Conservation (phyloP, 2,888 invertebrate genomes). For the Physocephala rufipes region DNA sequence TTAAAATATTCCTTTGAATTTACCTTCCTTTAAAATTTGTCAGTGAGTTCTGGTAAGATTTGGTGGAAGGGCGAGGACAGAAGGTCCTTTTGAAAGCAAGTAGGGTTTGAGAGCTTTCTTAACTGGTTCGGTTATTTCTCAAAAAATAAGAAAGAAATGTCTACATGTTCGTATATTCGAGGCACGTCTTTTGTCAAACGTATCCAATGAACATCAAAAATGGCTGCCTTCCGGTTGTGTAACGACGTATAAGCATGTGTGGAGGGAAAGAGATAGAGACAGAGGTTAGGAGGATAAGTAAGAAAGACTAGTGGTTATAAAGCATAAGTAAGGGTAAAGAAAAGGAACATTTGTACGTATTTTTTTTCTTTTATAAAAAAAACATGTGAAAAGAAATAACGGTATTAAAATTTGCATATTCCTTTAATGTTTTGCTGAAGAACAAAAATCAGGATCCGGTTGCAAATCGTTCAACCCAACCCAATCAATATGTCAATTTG, state of each 20-base stretch:
- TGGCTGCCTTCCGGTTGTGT: conserved; percentile 8
- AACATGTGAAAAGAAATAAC: not conserved
- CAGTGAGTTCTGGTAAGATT: too few relatives aligned
- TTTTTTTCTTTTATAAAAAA: too few relatives aligned
- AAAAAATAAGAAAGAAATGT: too few relatives aligned
- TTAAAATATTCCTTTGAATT: too few relatives aligned
- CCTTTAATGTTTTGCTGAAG: conserved; percentile 2
- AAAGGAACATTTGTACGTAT: not conserved
- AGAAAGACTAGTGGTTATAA: not conserved
- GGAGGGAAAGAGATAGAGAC: too few relatives aligned
- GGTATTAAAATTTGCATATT: conserved; percentile 29
- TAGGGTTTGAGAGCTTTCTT: not conserved
- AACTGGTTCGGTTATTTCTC: not conserved
- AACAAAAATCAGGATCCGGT: conserved; percentile 27
- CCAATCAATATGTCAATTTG: too few relatives aligned
- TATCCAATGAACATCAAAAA: conserved; percentile 18
- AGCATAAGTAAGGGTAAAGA: not conserved
- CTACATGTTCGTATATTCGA: not conserved
- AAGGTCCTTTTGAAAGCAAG: not conserved
- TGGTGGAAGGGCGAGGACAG: too few relatives aligned
- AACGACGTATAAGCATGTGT: not conserved
- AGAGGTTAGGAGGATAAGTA: conserved; percentile 1
- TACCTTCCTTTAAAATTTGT: too few relatives aligned
- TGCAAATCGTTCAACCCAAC: conserved; percentile 13
- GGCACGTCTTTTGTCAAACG: conserved; percentile 19